phyloP scores from a whole-genome alignment of 2,797 vertebrate genomes.

The Chromobotia macracanthus region DNA sequence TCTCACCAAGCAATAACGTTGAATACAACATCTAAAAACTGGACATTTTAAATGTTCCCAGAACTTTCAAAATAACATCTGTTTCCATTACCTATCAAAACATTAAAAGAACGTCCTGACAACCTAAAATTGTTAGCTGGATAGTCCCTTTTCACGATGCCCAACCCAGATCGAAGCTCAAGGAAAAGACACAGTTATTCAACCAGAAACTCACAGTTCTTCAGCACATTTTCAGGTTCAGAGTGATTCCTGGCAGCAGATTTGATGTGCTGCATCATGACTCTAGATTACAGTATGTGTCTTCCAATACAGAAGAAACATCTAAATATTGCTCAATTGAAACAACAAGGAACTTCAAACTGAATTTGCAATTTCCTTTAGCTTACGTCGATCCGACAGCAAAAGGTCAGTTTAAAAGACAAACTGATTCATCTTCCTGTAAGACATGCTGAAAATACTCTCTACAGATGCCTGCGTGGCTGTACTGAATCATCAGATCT shows the following conservation, averaged over 20 bases:
- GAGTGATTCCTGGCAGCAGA: neutral
- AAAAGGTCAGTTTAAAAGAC: conserved; percentile 54
- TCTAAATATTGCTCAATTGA: conserved; percentile 33
- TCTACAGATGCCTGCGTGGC: conserved; percentile 33
- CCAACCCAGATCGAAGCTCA: neutral
- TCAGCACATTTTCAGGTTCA: neutral
- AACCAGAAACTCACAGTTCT: neutral
- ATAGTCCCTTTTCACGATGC: neutral
- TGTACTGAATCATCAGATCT: conserved; percentile 76
- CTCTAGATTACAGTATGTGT: neutral
- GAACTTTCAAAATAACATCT: too few species aligned
- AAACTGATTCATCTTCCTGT: conserved; percentile 48
- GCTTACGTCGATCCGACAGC: conserved; percentile 48
- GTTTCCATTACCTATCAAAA: too few species aligned
- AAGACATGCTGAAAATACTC: conserved; percentile 24
- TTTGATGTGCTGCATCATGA: neutral
- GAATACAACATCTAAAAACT: too few species aligned
- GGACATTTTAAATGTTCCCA: too few species aligned
- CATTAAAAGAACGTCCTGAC: too few species aligned
- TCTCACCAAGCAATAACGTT: too few species aligned
- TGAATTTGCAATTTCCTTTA: conserved; percentile 52
- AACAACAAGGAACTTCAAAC: conserved; percentile 35
- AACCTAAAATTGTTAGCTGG: too few species aligned
- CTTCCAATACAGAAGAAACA: conserved; percentile 30
- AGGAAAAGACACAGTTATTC: neutral